Conservation (phyloP, 2,888 invertebrate genomes). For the Lepidocyrtoides sp. region DNA sequence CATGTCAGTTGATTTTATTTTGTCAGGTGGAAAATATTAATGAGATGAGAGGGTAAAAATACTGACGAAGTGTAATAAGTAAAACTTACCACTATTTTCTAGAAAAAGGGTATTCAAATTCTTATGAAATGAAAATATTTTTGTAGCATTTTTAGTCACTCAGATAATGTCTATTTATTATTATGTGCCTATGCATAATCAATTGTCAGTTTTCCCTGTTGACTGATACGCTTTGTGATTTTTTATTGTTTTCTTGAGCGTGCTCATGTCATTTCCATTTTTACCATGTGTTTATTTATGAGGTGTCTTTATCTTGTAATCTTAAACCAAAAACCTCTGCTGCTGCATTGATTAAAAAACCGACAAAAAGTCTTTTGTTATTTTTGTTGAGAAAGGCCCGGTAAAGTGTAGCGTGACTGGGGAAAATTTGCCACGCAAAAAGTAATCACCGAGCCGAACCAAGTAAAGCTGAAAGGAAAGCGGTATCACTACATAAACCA, state of each 20-base stretch:
- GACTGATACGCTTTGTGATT: neutral
- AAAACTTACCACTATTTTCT: too few relatives aligned
- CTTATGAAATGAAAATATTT: neutral
- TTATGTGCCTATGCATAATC: conserved; percentile 5
- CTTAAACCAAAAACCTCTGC: neutral
- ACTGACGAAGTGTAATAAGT: neutral
- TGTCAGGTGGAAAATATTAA: conserved; percentile 15
- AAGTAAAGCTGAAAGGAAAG: neutral
- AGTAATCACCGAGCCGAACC: conserved; percentile 56
- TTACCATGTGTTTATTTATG: conserved; percentile 33
- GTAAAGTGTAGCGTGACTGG: conserved; percentile 60
- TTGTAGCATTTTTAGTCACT: neutral
- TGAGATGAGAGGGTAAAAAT: neutral
- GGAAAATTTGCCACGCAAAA: conserved; percentile 58
- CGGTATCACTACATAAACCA: neutral
- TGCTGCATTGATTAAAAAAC: neutral
- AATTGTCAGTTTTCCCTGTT: conserved; percentile 22
- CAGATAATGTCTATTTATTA: neutral
- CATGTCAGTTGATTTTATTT: conserved; percentile 32
- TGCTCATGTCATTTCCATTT: conserved; percentile 34
- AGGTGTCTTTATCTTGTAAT: conserved; percentile 29
- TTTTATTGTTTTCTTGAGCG: neutral
- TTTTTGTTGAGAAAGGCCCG: neutral
- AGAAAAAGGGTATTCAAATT: neutral
- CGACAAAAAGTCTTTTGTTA: conserved; percentile 29